A percentile compares a stretch with the other conserved stretches of the same genome.
These are phyloP conservation scores for mouse (Mus musculus) DNA, from an alignment of 2,113 vertebrate species.

Conservation along the genomic window DNA sequence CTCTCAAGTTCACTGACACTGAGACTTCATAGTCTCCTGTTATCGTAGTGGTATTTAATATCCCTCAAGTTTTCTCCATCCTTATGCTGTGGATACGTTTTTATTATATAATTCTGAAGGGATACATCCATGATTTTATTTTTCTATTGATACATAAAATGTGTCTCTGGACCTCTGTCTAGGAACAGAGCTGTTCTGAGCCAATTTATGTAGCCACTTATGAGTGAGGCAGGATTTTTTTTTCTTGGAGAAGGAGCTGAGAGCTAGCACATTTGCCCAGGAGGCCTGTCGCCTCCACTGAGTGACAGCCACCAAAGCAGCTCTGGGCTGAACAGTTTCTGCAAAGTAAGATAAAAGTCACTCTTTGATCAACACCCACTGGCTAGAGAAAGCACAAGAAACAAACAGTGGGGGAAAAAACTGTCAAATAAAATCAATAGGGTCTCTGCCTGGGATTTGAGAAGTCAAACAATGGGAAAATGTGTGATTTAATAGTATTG, in stretches of 20 bases:
- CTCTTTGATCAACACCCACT: slow-evolving; percentile 69
- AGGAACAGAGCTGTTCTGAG: slow-evolving; percentile 19
- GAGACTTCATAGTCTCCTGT: neutral
- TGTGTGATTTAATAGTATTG: slow-evolving; percentile 69
- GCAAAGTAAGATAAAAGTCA: slow-evolving; percentile 55
- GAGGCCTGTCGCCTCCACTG: neutral
- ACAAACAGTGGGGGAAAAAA: neutral
- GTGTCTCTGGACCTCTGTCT: slow-evolving; percentile 39
- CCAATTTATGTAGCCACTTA: slow-evolving; percentile 41
- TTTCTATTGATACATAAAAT: slow-evolving; percentile 50
- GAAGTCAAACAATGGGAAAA: slow-evolving; percentile 72
- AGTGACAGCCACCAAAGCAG: slow-evolving; percentile 54
- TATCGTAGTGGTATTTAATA: neutral
- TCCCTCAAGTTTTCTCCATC: neutral
- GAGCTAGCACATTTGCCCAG: slow-evolving; percentile 39
- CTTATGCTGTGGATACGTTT: slow-evolving; percentile 9
- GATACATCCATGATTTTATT: neutral
- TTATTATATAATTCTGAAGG: slow-evolving; percentile 36
- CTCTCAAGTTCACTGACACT: neutral
- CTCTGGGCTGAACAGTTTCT: slow-evolving; percentile 42
- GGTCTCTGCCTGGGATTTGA: slow-evolving; percentile 61
- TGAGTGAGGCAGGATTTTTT: slow-evolving; percentile 31
- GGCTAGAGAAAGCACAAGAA: slow-evolving; percentile 69
- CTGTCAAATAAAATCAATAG: slow-evolving; percentile 75
- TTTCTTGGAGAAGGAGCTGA: slow-evolving; percentile 17